Evolutionary conservation across 2,113 vertebrate species (phyloP), one percentile per base, ranked within the genome.

Genomic region (Nyctereutes procyonoides): DNA sequence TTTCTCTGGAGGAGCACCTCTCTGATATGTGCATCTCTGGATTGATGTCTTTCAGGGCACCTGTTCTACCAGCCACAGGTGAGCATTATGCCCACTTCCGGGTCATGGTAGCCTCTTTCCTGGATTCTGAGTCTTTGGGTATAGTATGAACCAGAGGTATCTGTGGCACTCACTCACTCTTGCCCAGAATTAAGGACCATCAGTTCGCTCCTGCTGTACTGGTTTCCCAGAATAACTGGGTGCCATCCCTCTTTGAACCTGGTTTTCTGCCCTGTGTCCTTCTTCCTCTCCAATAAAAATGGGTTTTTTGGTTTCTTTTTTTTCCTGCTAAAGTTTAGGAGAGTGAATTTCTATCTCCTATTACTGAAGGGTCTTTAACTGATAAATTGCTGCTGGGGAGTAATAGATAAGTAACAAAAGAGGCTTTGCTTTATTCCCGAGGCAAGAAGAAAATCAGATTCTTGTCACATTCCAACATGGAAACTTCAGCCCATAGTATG

Each of bases 231-330:
- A 51, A 19, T 69, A 60, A 83, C 19, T 89, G 83, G 38, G 22
- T 82, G n/a, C 6, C 9, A 3, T 30, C 38, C 24, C 19, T 38
- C 76, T 81, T 69, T 43, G 71, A 95, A 63, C 30, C 43, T 84
- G 62, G 17, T 62, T 80, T 53, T 82, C 35, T 83, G 48, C 56
- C 35, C 38, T 96, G 0, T 56, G n/a, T 89, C 56, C 51, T 77
- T 85, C 30, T 28, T 93, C 84, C 84, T 92, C 71, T 35, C 11
- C 58, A 92, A 32, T 65, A 80, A 96, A 95, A 71, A 30, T 13
- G 3, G 8, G 43, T 43, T 43, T 43, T 43, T 43, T 43, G 43
- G 43, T 11, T 19, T 17, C 13, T 96, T 86, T 90, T 24, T 14
- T 95, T 84, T 86, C 24, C 51, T 90, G 13, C 43, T 62, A 12